Evolutionary conservation across 2,113 vertebrate species (phyloP).

Genomic region (Odocoileus virginianus): DNA sequence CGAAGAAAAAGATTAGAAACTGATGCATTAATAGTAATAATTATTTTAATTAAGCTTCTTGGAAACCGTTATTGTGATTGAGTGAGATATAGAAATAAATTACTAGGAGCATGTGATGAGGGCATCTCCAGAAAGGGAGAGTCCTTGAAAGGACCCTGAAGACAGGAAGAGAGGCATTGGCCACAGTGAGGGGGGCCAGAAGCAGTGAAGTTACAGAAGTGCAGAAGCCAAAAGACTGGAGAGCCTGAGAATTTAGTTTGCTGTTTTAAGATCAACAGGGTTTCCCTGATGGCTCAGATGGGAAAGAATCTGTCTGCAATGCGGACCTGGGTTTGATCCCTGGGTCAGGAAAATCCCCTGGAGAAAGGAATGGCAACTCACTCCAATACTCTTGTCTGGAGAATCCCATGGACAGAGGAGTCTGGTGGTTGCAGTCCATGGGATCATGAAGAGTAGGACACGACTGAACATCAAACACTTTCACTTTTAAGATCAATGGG

Average conservation of each 20-base stretch:
- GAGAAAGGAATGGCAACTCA: neutral
- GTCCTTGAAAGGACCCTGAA: neutral
- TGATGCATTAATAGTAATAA: neutral
- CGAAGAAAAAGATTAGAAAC: neutral
- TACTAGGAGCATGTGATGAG: neutral
- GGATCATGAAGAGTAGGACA: neutral
- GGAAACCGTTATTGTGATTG: neutral
- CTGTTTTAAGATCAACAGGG: neutral
- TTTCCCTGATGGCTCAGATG: neutral
- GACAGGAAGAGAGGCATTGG: neutral
- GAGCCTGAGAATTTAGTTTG: neutral
- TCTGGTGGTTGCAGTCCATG: neutral
- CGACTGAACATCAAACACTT: accelerated
- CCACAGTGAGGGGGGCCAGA: accelerated
- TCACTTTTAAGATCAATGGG: neutral
- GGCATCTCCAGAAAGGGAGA: neutral
- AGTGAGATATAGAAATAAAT: neutral
- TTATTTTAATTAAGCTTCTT: neutral
- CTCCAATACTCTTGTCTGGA: neutral
- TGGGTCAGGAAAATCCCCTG: neutral
- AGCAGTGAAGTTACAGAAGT: neutral
- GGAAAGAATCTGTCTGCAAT: neutral
- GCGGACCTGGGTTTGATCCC: neutral
- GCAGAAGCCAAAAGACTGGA: neutral
- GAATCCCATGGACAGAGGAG: neutral